Evolutionary conservation across 2,888 invertebrate genomes (phyloP).

Genomic region (Leucoma salicis): DNA sequence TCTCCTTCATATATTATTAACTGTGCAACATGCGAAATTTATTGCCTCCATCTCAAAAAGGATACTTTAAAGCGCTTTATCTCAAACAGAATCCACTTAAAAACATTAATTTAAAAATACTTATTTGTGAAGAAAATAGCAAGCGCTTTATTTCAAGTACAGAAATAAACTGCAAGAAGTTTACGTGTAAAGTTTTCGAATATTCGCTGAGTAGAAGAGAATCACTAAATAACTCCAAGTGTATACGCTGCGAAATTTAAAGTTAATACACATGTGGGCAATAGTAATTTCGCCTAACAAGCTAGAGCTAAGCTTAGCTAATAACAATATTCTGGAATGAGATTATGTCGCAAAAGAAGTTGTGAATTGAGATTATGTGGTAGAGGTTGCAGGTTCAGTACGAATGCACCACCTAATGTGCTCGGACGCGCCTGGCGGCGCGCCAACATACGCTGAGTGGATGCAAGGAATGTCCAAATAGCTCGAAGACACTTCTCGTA

Average conservation of each 20-base stretch:
- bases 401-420: slow-evolving; percentile 15
- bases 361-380: slow-evolving; percentile 19
- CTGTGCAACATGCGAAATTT: slow-evolving; percentile 24
- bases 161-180: slow-evolving; percentile 10
- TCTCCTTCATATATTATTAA: slow-evolving; percentile 21
- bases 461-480: slow-evolving; percentile 42
- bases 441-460: slow-evolving; percentile 15
- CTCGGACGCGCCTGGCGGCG: slow-evolving; percentile 20
- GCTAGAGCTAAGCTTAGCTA: slow-evolving; percentile 7
- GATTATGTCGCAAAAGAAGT: slow-evolving; percentile 16
- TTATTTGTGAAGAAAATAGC: slow-evolving; percentile 10
- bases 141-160: slow-evolving; percentile 19
- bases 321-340: slow-evolving; percentile 14
- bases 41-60: slow-evolving; percentile 12
- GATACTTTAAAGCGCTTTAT: slow-evolving; percentile 24
- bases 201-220: slow-evolving; percentile 3
- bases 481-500: slow-evolving; percentile 38
- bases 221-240: background rate
- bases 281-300: slow-evolving; percentile 1
- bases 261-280: background rate
- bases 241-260: too few relatives aligned
- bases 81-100: slow-evolving; percentile 15
- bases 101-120: slow-evolving; percentile 23
- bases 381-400: slow-evolving; percentile 4
- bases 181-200: slow-evolving; percentile 10